Evolutionary conservation across 2,113 vertebrate genomes (phyloP), one percentile per base, ranked within the genome.

Genomic region (Corynorhinus townsendii): DNA sequence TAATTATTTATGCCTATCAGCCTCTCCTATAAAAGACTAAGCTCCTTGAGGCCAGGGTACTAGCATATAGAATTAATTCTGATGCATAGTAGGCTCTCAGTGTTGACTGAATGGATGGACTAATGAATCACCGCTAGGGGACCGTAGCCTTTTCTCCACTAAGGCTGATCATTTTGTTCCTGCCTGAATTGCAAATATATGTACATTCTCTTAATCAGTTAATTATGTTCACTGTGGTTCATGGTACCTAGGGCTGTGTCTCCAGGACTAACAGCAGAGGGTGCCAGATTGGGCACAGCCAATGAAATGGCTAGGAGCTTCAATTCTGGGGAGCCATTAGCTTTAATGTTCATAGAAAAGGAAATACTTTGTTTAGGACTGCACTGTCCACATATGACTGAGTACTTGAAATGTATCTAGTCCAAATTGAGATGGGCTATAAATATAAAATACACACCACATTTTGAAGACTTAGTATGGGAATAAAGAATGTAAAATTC

Each of bases 91-190:
- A 84, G 45, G n/a, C 49, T 52, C n/a, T 84, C 62, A 73, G 7
- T 75, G 26, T 49, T 43, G 71, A 49, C n/a, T 91, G 68, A 66
- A 26, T 85, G 64, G 84, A 89, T 83, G n/a, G 59, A 79, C 35
- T 52, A 75, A 75, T 86, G 64, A 80, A 77, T 93, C 80, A 84
- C 12, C 75, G 82, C 9, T 82, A 24, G 20, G 20, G 6, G 19
- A 96, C 28, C 38, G 45, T 35, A 84, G 30, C 24, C 56, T 84
- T 92, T 96, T 89, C 22, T 80, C 4, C 11, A 83, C 20, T 11
- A 89, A 93, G n/a, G 20, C 64, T 81, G 24, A 84, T 89, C 56
- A 66, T 54, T 91, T 96, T 95, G 52, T 96, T 95, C 43, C 79
- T 89, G 20, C 45, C 30, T 93, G 69, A 59, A 94, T 71, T 86